Evolutionary conservation across 2,888 invertebrate species (phyloP).

Genomic region (Synanthedon formicaeformis): DNA sequence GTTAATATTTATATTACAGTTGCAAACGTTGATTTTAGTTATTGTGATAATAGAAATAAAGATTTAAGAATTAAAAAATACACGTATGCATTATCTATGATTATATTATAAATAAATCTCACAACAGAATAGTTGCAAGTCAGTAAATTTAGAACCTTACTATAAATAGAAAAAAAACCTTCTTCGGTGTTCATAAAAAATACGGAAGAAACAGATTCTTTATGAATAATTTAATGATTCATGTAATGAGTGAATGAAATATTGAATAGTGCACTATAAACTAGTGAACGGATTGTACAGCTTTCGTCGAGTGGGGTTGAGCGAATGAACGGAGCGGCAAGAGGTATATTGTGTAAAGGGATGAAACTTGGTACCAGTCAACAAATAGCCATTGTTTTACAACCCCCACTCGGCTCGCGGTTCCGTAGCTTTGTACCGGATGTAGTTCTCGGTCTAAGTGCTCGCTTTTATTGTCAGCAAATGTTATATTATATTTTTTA

Average conservation of each 20-base stretch:
- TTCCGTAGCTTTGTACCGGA: constrained; percentile 14
- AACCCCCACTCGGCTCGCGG: constrained; percentile 8
- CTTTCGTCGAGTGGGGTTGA: constrained; percentile 17
- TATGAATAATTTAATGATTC: too few species aligned
- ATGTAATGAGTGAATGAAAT: not conserved
- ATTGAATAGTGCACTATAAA: not conserved
- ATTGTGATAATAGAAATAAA: too few species aligned
- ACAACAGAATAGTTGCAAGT: too few species aligned
- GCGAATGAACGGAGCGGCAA: constrained; percentile 34
- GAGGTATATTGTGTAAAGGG: constrained; percentile 49
- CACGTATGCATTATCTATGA: too few species aligned
- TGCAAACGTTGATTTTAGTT: too few species aligned
- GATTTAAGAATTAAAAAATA: too few species aligned
- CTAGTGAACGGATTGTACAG: not conserved
- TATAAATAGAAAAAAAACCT: too few species aligned
- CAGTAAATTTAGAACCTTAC: too few species aligned
- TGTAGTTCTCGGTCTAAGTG: not conserved
- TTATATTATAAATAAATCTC: too few species aligned
- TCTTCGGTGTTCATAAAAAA: too few species aligned
- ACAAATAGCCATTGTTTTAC: constrained; percentile 28
- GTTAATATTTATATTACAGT: too few species aligned
- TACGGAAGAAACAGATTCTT: too few species aligned
- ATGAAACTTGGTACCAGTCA: constrained; percentile 29
- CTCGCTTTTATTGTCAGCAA: constrained; percentile 5
- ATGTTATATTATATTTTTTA: constrained; percentile 3